phyloP scores from a whole-genome alignment of 2,797 vertebrate species.

The Silurus lanzhouensis region DNA sequence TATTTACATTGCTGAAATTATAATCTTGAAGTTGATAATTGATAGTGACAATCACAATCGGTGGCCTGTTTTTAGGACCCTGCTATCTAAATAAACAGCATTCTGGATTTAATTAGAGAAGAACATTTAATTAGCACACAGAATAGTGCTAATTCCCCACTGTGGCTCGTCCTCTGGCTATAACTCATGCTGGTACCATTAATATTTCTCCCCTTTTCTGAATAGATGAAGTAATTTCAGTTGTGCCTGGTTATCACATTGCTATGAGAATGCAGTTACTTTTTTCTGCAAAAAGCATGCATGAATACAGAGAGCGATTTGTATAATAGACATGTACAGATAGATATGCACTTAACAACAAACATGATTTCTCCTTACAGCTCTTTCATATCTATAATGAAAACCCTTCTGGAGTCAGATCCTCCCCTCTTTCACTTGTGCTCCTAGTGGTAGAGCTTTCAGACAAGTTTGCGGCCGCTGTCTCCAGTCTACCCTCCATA shows the following conservation, averaged over 20 bases:
- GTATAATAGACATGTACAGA: conserved; percentile 10
- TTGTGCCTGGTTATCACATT: conserved; percentile 39
- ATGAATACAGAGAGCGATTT: conserved; percentile 13
- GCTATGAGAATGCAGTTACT: conserved; percentile 27
- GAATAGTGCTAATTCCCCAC: conserved; percentile 40
- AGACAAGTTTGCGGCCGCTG: conserved; percentile 46
- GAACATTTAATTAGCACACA: conserved; percentile 51
- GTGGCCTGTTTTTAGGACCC: conserved; percentile 52
- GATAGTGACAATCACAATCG: conserved; percentile 52
- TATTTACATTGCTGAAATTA: conserved; percentile 32
- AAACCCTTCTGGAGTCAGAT: conserved; percentile 23
- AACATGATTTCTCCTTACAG: conserved; percentile 27
- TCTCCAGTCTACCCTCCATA: conserved; percentile 59
- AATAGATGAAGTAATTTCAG: conserved; percentile 26
- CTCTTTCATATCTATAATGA: conserved; percentile 30
- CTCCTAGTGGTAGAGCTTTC: conserved; percentile 35
- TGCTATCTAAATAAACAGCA: conserved; percentile 55
- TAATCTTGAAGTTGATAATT: conserved; percentile 43
- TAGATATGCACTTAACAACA: conserved; percentile 27
- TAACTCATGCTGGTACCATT: conserved; percentile 29
- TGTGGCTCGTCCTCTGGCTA: conserved; percentile 36
- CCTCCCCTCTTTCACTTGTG: conserved; percentile 56
- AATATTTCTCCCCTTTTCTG: conserved; percentile 34
- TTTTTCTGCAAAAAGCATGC: conserved; percentile 8
- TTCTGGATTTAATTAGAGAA: conserved; percentile 54